A percentile compares a stretch with the other conserved stretches of the same genome.
Conservation (phyloP, 2,888 invertebrate species). For the Himalopsyche tibetana region DNA sequence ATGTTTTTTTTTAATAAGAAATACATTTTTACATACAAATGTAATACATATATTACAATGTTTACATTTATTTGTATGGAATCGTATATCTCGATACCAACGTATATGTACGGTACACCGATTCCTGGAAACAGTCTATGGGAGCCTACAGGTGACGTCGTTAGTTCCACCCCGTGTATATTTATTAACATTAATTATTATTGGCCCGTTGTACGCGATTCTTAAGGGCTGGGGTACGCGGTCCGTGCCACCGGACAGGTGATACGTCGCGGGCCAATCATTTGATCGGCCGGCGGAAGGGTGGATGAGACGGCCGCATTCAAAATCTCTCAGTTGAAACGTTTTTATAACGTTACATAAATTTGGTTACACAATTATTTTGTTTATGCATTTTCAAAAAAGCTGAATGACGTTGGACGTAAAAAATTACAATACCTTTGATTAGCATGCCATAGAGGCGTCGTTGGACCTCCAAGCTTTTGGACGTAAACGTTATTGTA, state of each 20-base stretch:
- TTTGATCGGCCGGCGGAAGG: constrained; percentile 51
- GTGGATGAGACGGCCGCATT: constrained; percentile 47
- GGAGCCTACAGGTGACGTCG: constrained; percentile 5
- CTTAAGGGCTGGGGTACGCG: constrained; percentile 37
- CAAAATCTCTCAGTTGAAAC: constrained; percentile 59
- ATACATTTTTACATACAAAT: no score
- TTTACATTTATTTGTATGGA: no score
- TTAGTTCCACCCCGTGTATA: constrained; percentile 39
- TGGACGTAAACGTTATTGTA: no score
- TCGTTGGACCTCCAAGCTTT: neutral
- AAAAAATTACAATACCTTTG: constrained; percentile 27
- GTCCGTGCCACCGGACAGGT: constrained; percentile 54
- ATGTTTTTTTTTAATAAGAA: no score
- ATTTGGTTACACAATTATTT: constrained; percentile 52
- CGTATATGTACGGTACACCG: neutral
- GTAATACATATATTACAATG: no score
- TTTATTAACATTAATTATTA: constrained; percentile 51
- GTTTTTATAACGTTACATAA: constrained; percentile 58
- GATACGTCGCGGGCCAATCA: constrained; percentile 56
- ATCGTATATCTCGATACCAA: neutral
- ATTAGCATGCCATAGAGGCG: constrained; percentile 22
- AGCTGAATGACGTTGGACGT: neutral
- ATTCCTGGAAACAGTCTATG: neutral
- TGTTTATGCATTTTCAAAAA: constrained; percentile 44
- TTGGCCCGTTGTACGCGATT: constrained; percentile 1